These are phyloP conservation scores for Platycheirus albimanus DNA, from an alignment of 2,888 invertebrate species.

Conservation along the genomic window DNA sequence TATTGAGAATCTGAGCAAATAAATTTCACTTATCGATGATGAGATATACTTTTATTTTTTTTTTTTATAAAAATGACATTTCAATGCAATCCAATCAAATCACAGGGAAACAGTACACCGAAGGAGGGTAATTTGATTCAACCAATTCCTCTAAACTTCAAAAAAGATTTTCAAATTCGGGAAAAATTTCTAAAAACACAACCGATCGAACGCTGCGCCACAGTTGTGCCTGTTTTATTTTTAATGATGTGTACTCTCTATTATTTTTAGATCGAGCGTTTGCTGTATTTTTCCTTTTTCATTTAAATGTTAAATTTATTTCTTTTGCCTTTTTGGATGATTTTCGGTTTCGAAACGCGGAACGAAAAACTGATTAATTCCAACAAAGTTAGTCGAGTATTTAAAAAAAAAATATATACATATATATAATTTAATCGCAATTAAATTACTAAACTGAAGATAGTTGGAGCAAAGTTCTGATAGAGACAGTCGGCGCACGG, in stretches of 20 bases:
- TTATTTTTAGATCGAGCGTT: constrained; percentile 54
- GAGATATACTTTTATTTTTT: background rate
- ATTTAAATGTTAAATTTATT: background rate
- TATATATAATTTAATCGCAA: background rate
- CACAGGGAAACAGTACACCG: background rate
- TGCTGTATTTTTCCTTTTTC: constrained; percentile 4
- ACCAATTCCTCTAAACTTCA: background rate
- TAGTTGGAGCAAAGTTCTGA: background rate
- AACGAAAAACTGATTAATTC: too few species aligned
- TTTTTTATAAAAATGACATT: background rate
- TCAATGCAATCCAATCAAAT: constrained; percentile 1
- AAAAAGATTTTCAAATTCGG: constrained; percentile 5
- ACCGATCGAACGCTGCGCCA: too few species aligned
- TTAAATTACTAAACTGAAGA: constrained; percentile 8
- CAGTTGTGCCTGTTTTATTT: constrained; percentile 44
- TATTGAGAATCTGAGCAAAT: constrained; percentile 22
- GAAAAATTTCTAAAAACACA: constrained; percentile 1
- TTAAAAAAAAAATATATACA: too few species aligned
- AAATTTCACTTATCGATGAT: background rate
- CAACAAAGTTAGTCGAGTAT: too few species aligned
- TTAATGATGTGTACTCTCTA: constrained; percentile 57
- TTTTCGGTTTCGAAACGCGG: too few species aligned
- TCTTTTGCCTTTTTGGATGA: background rate
- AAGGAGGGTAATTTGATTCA: constrained; percentile 6
- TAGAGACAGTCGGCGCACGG: too few species aligned